These are phyloP conservation scores for Microplitis demolitor DNA, from an alignment of 1,140 invertebrate species.

Conservation along the genomic window DNA sequence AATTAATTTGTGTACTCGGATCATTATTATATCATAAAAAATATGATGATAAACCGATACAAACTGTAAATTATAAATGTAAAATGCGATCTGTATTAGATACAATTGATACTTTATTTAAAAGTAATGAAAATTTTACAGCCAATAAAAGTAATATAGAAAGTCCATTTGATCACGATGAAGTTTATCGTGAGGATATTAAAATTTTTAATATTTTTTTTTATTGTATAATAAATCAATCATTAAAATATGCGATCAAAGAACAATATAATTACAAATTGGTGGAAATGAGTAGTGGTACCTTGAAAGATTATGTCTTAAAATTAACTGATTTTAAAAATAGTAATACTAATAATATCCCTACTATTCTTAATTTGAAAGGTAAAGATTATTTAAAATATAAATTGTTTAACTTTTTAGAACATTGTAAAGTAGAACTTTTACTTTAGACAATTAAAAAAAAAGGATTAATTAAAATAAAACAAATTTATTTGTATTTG, in stretches of 20 bases:
- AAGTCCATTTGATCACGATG: slow-evolving; percentile 44
- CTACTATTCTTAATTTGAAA: not conserved
- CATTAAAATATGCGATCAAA: not conserved
- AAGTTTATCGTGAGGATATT: slow-evolving; percentile 39
- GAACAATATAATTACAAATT: not conserved
- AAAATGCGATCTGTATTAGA: not conserved
- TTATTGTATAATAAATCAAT: not conserved
- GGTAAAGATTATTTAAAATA: not conserved
- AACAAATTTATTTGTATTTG: too few species aligned
- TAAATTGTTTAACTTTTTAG: not conserved
- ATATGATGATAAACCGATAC: too few species aligned
- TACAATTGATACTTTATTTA: slow-evolving; percentile 1
- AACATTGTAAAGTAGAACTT: too few species aligned
- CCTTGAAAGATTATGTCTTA: too few species aligned
- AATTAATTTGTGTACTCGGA: too few species aligned
- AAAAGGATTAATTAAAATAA: too few species aligned
- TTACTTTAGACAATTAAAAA: too few species aligned
- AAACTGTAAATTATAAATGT: not conserved
- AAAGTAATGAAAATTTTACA: not conserved
- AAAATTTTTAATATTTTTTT: slow-evolving; percentile 42
- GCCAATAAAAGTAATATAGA: slow-evolving; percentile 1
- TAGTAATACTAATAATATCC: not conserved
- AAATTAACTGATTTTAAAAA: too few species aligned
- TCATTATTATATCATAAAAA: not conserved
- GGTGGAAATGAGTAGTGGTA: not conserved